phyloP scores from a whole-genome alignment of 92 coral and sea anemone genomes.

The Zoanthus solanderi region DNA sequence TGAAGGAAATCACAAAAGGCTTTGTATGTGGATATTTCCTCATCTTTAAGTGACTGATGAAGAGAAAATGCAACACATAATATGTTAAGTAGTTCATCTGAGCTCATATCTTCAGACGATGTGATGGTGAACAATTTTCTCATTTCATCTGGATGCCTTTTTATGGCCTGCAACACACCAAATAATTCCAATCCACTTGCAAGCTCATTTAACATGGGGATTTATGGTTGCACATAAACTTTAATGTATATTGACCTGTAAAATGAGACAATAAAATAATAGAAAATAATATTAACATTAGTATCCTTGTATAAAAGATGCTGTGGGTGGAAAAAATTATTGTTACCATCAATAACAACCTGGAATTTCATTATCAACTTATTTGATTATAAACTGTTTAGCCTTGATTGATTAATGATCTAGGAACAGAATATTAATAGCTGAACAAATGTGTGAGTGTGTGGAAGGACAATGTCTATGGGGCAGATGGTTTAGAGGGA shows the following conservation, averaged over 20 bases:
- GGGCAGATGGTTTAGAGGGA: not conserved
- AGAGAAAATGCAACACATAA: constrained; percentile 25
- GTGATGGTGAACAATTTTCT: constrained; percentile 41
- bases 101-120: not conserved
- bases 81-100: constrained; percentile 36
- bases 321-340: not conserved
- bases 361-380: not conserved
- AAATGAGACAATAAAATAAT: not conserved
- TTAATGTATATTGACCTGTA: constrained; percentile 54
- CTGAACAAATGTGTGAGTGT: not conserved
- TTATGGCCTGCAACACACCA: constrained; percentile 50
- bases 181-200: constrained; percentile 58
- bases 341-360: not conserved
- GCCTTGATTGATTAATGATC: not conserved
- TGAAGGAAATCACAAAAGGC: constrained; percentile 32
- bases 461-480: not conserved
- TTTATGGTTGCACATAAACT: constrained; percentile 52
- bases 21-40: constrained; percentile 44
- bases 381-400: not conserved
- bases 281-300: not conserved
- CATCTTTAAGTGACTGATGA: constrained; percentile 23
- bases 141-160: constrained; percentile 43
- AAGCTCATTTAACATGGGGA: constrained; percentile 59
- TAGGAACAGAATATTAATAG: not conserved
- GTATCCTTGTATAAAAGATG: not conserved